Evolutionary conservation across 2,113 vertebrate species (phyloP).

Genomic region (Motacilla tschutschensis): DNA sequence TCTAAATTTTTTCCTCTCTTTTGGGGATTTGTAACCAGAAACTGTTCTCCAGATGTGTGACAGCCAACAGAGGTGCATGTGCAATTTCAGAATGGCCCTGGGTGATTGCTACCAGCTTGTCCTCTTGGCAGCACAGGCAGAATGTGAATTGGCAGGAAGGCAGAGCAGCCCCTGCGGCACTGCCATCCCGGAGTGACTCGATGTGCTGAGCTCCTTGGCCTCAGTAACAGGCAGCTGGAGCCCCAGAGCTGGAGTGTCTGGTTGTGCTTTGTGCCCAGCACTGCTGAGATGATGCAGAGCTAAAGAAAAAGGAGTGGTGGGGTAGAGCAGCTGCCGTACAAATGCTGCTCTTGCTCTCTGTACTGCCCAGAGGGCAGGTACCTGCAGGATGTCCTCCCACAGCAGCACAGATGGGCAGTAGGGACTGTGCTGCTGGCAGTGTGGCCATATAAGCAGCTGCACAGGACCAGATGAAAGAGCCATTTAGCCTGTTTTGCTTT

Average conservation of each 20-base stretch:
- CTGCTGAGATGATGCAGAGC: background rate
- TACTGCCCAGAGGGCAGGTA: background rate
- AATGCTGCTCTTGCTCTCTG: background rate
- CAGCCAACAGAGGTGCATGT: background rate
- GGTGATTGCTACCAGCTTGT: slow-evolving; percentile 29
- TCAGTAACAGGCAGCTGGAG: background rate
- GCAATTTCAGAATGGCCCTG: background rate
- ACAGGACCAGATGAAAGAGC: slow-evolving; percentile 28
- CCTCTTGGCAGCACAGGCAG: background rate
- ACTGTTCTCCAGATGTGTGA: background rate
- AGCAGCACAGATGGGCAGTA: background rate
- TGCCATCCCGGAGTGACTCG: background rate
- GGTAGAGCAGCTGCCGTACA: background rate
- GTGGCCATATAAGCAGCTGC: slow-evolving; percentile 16
- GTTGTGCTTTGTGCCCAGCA: background rate
- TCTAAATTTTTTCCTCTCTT: background rate
- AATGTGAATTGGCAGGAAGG: background rate
- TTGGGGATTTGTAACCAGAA: background rate
- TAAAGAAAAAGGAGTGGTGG: background rate
- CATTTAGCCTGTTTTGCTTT: slow-evolving; percentile 22
- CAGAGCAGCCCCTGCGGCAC: background rate
- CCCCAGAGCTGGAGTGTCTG: background rate
- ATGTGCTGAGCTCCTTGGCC: background rate
- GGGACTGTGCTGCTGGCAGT: background rate
- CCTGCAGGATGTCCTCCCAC: background rate